Evolutionary conservation across 2,113 vertebrate genomes (phyloP), one percentile per base, ranked within the genome.

Genomic region (Nothoprocta pentlandii): DNA sequence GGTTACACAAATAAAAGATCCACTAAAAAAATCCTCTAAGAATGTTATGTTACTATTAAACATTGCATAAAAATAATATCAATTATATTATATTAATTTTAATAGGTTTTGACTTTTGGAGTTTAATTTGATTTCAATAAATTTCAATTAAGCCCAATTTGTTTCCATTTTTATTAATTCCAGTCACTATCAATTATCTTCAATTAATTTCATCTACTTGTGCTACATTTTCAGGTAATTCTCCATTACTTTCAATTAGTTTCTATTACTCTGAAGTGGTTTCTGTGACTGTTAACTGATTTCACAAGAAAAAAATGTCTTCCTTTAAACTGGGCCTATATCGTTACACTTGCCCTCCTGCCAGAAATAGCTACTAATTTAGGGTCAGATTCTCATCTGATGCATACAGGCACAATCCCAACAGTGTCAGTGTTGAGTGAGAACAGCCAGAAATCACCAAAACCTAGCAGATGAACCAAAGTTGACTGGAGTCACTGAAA

Each of bases 161-260:
- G 94, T 96, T 97, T 97, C 92, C 78, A 93, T 97, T 97, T 93
- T 97, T 98, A 97, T 98, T 97, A 97, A 98, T 98, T 97, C 95
- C 73, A 94, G 93, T 97, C 97, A 97, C 96, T 97, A 97, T 97
- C 95, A 98, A 97, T 98, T 98, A 97, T 95, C 77, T 97, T 97
- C 97, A 97, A 97, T 98, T 98, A 97, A 96, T 97, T 98, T 97
- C 86, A 96, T 93, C 97, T 97, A 97, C 94, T 97, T 93, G 92
- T 96, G 95, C 73, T 97, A 89, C 93, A 95, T 97, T 97, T 97
- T 97, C 98, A 98, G 98, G 97, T 98, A 97, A 97, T 97, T 97
- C 81, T 85, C 93, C 95, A 94, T 97, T 98, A 96, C 90, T 97
- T 98, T 96, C 96, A 97, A 97, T 97, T 98, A 97, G 78, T 93